Conservation (phyloP, 2,888 invertebrate species). For the Azorinus chamasolen region DNA sequence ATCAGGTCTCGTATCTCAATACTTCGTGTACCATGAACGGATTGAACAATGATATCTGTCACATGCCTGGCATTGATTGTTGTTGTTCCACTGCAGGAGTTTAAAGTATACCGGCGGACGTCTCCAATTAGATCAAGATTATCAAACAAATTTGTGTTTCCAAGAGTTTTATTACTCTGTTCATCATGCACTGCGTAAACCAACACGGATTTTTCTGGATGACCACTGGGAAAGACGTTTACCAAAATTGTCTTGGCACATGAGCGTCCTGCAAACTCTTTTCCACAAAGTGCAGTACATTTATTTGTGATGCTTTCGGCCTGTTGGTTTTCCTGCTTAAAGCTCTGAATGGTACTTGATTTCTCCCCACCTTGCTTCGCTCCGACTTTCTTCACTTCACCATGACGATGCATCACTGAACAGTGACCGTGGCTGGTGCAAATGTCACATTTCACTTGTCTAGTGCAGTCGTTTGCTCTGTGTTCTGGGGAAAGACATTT, state of each 20-base stretch:
- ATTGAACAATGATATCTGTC: too few relatives aligned
- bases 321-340: too few relatives aligned
- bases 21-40: too few relatives aligned
- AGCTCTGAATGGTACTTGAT: not conserved
- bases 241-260: slow-evolving; percentile 47
- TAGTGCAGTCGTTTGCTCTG: slow-evolving; percentile 5
- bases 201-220: not conserved
- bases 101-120: slow-evolving; percentile 9
- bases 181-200: slow-evolving; percentile 46
- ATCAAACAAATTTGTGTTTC: slow-evolving; percentile 33
- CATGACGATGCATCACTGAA: slow-evolving; percentile 17
- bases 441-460: slow-evolving; percentile 3
- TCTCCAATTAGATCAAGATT: not conserved
- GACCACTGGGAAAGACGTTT: slow-evolving; percentile 12
- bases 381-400: not conserved
- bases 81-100: too few relatives aligned
- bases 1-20: slow-evolving; percentile 21
- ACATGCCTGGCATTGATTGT: too few relatives aligned
- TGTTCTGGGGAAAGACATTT: slow-evolving; percentile 23
- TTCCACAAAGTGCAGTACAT: slow-evolving; percentile 43
- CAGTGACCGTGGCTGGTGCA: slow-evolving; percentile 21
- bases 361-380: slow-evolving; percentile 19
- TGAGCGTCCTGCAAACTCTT: slow-evolving; percentile 25
- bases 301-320: too few relatives aligned
- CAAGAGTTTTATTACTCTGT: slow-evolving; percentile 47